These are phyloP conservation scores for Camptogramma bilineatum DNA, from an alignment of 2,888 invertebrate species.

Conservation along the genomic window DNA sequence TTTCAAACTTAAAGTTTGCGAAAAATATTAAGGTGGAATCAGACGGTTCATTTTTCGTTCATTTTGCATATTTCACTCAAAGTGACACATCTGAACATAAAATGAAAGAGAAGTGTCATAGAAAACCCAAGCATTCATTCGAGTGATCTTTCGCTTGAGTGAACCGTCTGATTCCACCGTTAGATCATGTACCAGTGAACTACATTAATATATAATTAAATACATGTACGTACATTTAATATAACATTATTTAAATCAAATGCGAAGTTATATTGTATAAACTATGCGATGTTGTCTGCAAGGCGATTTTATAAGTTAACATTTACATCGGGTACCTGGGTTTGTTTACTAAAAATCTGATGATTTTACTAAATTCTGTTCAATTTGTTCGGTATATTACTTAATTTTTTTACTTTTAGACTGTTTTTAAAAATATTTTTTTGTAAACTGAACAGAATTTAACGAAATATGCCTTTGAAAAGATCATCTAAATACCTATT, in stretches of 20 bases:
- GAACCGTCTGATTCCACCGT: no score
- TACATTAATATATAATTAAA: not conserved
- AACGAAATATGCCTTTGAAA: not conserved
- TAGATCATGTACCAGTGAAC: not conserved
- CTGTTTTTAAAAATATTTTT: not conserved
- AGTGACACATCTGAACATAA: no score
- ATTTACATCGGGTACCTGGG: not conserved
- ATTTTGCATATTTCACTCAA: no score
- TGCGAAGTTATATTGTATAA: slow-evolving; percentile 12
- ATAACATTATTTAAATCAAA: not conserved
- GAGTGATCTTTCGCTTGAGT: no score
- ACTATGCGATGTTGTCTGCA: slow-evolving; percentile 26
- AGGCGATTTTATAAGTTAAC: slow-evolving; percentile 23
- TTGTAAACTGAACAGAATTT: slow-evolving; percentile 1
- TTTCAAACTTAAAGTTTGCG: no score
- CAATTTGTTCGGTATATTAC: not conserved
- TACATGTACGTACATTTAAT: no score
- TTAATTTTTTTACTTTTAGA: not conserved
- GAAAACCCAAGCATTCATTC: no score
- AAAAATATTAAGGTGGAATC: no score
- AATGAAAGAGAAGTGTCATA: not conserved
- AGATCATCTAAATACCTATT: no score
- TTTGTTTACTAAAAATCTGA: slow-evolving; percentile 15
- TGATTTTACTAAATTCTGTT: slow-evolving; percentile 6
- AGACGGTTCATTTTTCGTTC: no score